A percentile compares a stretch with the other conserved stretches of the same genome.
Evolutionary conservation across 2,797 vertebrate genomes (phyloP).

Genomic region (Coilia nasus): DNA sequence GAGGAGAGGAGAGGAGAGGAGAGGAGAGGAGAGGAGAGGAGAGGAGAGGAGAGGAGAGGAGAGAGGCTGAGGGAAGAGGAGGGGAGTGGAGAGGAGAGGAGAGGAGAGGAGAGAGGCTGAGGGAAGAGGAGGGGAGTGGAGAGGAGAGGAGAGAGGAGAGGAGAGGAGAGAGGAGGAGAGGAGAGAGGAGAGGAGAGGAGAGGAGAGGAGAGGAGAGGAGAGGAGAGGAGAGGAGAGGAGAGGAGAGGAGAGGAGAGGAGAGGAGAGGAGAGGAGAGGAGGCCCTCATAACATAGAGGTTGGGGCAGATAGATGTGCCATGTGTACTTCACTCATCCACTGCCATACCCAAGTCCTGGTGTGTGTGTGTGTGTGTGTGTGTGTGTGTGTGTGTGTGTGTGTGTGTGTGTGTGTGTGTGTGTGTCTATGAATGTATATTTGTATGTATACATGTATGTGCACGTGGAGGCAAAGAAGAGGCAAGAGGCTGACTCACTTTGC

Average conservation of each 20-base stretch:
- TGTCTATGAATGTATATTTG: too few relatives aligned
- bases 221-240: too few relatives aligned
- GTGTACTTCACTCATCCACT: not conserved
- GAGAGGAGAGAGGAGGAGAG: too few relatives aligned
- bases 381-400: too few relatives aligned
- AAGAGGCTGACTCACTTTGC: not conserved
- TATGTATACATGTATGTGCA: not conserved
- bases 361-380: not conserved
- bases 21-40: not conserved
- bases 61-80: slow-evolving; percentile 30
- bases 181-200: not conserved
- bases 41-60: slow-evolving; percentile 32
- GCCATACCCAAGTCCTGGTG: not conserved
- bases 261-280: not conserved
- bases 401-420: too few relatives aligned
- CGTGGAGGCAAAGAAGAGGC: not conserved
- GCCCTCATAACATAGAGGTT: not conserved
- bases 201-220: too few relatives aligned
- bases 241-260: too few relatives aligned
- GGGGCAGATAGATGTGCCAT: not conserved
- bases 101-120: not conserved
- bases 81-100: too few relatives aligned
- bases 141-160: too few relatives aligned
- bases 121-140: too few relatives aligned
- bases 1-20: slow-evolving; percentile 38